phyloP scores from a whole-genome alignment of 2,888 invertebrate genomes.

The Heteropelma amictum region DNA sequence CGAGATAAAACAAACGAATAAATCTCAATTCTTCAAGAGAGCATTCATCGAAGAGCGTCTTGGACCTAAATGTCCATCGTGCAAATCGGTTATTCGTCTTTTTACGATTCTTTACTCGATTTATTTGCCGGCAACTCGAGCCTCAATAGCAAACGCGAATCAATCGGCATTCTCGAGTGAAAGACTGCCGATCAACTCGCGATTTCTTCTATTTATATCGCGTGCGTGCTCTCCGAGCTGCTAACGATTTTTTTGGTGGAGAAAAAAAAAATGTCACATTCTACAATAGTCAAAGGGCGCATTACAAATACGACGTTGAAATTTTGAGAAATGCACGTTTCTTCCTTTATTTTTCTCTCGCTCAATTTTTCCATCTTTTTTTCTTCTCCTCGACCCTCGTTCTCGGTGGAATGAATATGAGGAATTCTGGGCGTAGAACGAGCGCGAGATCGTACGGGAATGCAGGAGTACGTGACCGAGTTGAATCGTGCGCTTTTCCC shows the following conservation, averaged over 20 bases:
- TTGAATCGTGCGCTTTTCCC: conserved; percentile 44
- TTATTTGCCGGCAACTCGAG: no score
- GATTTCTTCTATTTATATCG: conserved; percentile 29
- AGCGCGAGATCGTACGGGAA: conserved; percentile 35
- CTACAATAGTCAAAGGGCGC: conserved; percentile 12
- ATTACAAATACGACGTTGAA: conserved; percentile 16
- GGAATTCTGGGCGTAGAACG: conserved; percentile 38
- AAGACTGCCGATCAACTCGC: neutral
- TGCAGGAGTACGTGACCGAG: conserved; percentile 52
- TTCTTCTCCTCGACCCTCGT: conserved; percentile 1
- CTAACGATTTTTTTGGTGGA: neutral
- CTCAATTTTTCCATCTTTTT: neutral
- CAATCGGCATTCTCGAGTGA: no score
- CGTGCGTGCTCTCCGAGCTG: conserved; percentile 7
- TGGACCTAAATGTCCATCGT: no score
- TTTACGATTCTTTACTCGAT: no score
- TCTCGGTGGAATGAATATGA: conserved; percentile 49
- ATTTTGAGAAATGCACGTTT: conserved; percentile 33
- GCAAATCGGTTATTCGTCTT: no score
- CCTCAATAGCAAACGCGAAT: neutral
- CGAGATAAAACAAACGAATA: neutral
- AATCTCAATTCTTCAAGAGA: no score
- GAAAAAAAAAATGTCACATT: conserved; percentile 5
- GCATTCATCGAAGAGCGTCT: no score
- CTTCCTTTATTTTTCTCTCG: neutral